Evolutionary conservation across 2,888 invertebrate genomes (phyloP).

Genomic region (Emmelina monodactyla): DNA sequence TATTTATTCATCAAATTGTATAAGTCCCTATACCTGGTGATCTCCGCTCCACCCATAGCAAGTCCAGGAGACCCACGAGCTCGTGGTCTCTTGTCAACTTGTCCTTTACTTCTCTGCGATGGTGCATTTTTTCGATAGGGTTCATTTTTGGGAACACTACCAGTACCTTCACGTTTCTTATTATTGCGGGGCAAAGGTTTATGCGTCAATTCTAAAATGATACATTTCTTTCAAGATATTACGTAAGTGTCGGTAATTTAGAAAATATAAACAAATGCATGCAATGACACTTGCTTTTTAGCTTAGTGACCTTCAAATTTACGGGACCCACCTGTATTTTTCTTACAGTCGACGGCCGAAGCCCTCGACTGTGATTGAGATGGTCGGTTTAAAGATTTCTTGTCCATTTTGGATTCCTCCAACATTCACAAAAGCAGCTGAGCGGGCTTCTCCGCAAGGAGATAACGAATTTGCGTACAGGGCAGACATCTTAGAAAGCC

Average conservation of each 20-base stretch:
- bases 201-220: conserved; percentile 44
- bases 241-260: background rate
- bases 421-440: conserved; percentile 60
- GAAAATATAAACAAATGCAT: conserved; percentile 6
- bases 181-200: conserved; percentile 71
- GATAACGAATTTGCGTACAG: conserved; percentile 72
- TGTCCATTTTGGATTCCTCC: conserved; percentile 75
- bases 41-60: conserved; percentile 72
- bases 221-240: no score
- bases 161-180: conserved; percentile 72
- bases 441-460: conserved; percentile 75
- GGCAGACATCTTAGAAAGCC: conserved; percentile 84
- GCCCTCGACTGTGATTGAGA: conserved; percentile 75
- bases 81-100: conserved; percentile 77
- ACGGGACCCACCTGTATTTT: conserved; percentile 69
- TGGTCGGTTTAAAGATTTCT: conserved; percentile 75
- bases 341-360: conserved; percentile 76
- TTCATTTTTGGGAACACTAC: conserved; percentile 68
- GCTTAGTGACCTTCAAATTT: conserved; percentile 26
- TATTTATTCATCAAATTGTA: conserved; percentile 1
- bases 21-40: conserved; percentile 61
- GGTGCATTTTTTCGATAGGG: conserved; percentile 70
- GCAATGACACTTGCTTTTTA: background rate
- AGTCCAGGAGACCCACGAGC: conserved; percentile 62
- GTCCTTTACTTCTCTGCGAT: conserved; percentile 71